A percentile compares a stretch with the other conserved stretches of the same genome.
Conservation (phyloP, 1,140 invertebrate genomes). For the Lordiphosa clarofinis region DNA sequence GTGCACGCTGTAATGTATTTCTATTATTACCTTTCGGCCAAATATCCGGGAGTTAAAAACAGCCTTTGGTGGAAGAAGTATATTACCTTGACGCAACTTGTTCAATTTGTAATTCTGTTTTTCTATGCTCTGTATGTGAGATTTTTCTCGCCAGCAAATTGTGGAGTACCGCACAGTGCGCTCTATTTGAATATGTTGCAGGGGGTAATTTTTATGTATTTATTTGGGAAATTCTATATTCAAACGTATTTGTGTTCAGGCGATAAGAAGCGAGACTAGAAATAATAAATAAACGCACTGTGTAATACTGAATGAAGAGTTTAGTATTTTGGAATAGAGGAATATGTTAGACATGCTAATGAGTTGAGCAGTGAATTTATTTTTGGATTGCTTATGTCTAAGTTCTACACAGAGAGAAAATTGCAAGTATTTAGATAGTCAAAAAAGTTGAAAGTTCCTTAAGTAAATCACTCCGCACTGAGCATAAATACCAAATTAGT, state of each 20-base stretch:
- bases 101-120: slow-evolving; percentile 87
- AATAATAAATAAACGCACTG: neutral
- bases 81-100: slow-evolving; percentile 88
- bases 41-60: slow-evolving; percentile 83
- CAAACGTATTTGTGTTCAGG: slow-evolving; percentile 60
- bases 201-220: slow-evolving; percentile 86
- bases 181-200: slow-evolving; percentile 82
- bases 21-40: slow-evolving; percentile 87
- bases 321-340: no score
- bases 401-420: no score
- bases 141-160: slow-evolving; percentile 84
- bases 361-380: no score
- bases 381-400: no score
- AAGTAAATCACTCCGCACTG: no score
- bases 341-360: no score
- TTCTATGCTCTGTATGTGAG: slow-evolving; percentile 83
- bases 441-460: no score
- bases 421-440: no score
- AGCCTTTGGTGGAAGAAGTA: slow-evolving; percentile 93
- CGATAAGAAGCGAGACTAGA: neutral
- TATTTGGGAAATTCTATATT: slow-evolving; percentile 91
- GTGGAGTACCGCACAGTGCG: slow-evolving; percentile 85
- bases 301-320: no score
- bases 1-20: slow-evolving; percentile 90
- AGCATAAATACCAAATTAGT: no score